Percentiles rank a stretch among this genome's conserved stretches.
These are phyloP conservation scores for Rhizomys pruinosus DNA, from an alignment of 2,113 vertebrate species.

Conservation along the genomic window DNA sequence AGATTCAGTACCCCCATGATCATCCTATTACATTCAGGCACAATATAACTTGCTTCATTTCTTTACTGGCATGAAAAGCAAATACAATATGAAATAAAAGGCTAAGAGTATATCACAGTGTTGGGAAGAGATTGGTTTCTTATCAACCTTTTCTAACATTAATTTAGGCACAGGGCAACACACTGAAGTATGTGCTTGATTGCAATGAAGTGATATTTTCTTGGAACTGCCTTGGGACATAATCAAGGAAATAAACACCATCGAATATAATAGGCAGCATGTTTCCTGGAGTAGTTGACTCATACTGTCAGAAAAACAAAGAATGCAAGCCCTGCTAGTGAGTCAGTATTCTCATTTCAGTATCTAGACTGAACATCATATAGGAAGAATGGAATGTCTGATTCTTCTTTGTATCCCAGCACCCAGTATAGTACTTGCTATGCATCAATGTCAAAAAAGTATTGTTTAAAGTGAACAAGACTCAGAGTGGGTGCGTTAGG, in stretches of 20 bases:
- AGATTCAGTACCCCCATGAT: conserved; percentile 11
- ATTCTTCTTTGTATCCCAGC: background rate
- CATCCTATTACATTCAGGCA: conserved; percentile 33
- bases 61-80: background rate
- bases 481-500: background rate
- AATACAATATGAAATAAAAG: conserved; percentile 42
- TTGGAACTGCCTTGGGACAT: background rate
- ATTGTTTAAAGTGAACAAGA: background rate
- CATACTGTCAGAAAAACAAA: background rate
- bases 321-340: background rate
- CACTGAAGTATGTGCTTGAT: background rate
- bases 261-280: background rate
- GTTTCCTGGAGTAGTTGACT: background rate
- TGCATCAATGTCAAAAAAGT: background rate
- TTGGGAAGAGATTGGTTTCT: background rate
- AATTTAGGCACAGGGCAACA: background rate
- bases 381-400: background rate
- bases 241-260: background rate
- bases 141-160: background rate
- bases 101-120: background rate
- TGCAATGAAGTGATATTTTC: background rate
- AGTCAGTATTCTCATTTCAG: conserved; percentile 1
- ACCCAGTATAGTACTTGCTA: background rate
- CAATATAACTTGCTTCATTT: conserved; percentile 30
- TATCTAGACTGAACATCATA: background rate